Conservation (phyloP, 2,113 vertebrate species). For the Capreolus pygargus region DNA sequence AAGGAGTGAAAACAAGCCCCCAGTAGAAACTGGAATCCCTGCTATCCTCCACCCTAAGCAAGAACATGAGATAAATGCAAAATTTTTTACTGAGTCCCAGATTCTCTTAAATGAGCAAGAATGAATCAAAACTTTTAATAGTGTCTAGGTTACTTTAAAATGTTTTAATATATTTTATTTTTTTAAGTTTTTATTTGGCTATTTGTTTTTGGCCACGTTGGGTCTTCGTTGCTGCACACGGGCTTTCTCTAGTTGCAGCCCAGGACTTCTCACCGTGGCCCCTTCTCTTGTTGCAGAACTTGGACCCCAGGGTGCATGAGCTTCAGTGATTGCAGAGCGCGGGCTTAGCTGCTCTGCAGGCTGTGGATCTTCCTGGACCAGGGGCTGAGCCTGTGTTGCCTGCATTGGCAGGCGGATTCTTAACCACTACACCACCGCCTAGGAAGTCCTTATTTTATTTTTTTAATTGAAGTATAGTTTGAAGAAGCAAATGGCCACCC, state of each 20-base stretch:
- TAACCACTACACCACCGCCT: not conserved
- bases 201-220: not conserved
- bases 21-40: not conserved
- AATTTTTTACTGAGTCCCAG: not conserved
- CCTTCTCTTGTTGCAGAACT: not conserved
- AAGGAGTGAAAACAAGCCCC: not conserved
- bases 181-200: not conserved
- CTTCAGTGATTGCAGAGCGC: not conserved
- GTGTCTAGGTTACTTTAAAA: not conserved
- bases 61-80: not conserved
- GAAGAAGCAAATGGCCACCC: too few species aligned
- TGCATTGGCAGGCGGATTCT: not conserved
- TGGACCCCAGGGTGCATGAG: not conserved
- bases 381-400: not conserved
- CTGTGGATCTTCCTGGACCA: not conserved
- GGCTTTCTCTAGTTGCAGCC: not conserved
- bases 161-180: not conserved
- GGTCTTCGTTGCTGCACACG: not conserved
- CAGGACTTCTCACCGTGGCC: not conserved
- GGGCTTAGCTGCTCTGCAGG: not conserved
- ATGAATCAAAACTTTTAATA: not conserved
- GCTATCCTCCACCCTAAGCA: not conserved
- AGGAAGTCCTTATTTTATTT: not conserved
- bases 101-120: not conserved
- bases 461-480: not conserved